Evolutionary conservation across 2,888 invertebrate genomes (phyloP), one percentile per base, ranked within the genome.

Genomic region (Alentia gelatinosa): DNA sequence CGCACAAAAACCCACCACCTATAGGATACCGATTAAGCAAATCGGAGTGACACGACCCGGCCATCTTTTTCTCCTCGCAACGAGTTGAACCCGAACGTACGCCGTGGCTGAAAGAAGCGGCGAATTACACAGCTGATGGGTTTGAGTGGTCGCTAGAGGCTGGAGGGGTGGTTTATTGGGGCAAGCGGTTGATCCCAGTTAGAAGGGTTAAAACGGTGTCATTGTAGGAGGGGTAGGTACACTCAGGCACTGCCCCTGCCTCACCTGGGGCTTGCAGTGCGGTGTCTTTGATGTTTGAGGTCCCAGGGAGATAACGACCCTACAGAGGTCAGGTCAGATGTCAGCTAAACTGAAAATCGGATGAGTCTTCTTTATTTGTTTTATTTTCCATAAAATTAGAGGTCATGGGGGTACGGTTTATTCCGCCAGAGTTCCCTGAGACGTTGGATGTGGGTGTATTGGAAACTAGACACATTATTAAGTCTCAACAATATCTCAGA

Each of bases 371-470:
- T 68, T 68, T 68, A 26, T 68, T 26, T 68, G 30, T 68, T 68
- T 68, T 68, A 68, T 68, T 68, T 68, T 68, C 68, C 68, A 68
- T 68, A 68, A 68, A 68, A 68, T 68, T 68, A 68, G 30, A 68
- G 68, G 33, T 30, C 68, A 26, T 15, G 15, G 68, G 19, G 68
- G 33, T 19, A 68, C 47, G 7, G 47, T 47, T 47, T 19, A 47
- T 47, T n/a, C 47, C 47, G 47, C 7, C 47, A 47, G 47, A 68
- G 30, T 30, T 56, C 5, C 56, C n/a, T 56, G 3, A 56, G 19
- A 56, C 23, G 56, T 42, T 42, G n/a, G n/a, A n/a, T n/a, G n/a
- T n/a, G n/a, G n/a, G n/a, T n/a, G n/a, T n/a, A n/a, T n/a, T n/a
- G n/a, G n/a, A n/a, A n/a, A n/a, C n/a, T n/a, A n/a, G n/a, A n/a